Conservation (phyloP, 2,113 vertebrate genomes). For the Gnathonemus longibarbis region DNA sequence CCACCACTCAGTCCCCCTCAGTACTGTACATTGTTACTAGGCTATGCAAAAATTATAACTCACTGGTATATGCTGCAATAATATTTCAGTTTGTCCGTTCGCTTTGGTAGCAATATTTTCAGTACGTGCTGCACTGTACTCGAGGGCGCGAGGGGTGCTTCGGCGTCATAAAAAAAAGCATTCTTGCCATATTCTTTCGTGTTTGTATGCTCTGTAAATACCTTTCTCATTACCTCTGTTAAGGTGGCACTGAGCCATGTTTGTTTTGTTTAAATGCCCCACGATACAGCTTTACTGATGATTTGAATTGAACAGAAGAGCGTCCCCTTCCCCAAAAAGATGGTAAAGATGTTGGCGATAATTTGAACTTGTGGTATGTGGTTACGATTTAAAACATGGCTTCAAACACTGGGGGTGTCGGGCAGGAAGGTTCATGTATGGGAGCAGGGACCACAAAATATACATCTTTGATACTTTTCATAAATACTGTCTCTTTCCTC, state of each 20-base stretch:
- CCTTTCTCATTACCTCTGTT: conserved; percentile 26
- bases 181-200: conserved; percentile 30
- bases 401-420: background rate
- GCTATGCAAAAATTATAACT: conserved; percentile 61
- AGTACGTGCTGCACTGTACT: conserved; percentile 48
- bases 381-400: background rate
- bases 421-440: background rate
- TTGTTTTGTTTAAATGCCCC: background rate
- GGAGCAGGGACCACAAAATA: background rate
- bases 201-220: conserved; percentile 24
- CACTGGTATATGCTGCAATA: conserved; percentile 56
- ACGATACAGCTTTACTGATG: background rate
- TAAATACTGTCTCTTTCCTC: background rate
- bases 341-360: background rate
- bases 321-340: background rate
- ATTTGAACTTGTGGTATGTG: background rate
- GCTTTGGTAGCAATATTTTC: conserved; percentile 55
- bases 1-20: conserved; percentile 36
- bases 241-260: background rate
- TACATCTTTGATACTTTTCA: background rate
- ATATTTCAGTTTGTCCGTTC: conserved; percentile 29
- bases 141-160: background rate
- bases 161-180: background rate
- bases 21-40: conserved; percentile 43
- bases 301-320: background rate